These are phyloP conservation scores for Papilio dardanus DNA, from an alignment of 1,140 invertebrate species.

Conservation along the genomic window DNA sequence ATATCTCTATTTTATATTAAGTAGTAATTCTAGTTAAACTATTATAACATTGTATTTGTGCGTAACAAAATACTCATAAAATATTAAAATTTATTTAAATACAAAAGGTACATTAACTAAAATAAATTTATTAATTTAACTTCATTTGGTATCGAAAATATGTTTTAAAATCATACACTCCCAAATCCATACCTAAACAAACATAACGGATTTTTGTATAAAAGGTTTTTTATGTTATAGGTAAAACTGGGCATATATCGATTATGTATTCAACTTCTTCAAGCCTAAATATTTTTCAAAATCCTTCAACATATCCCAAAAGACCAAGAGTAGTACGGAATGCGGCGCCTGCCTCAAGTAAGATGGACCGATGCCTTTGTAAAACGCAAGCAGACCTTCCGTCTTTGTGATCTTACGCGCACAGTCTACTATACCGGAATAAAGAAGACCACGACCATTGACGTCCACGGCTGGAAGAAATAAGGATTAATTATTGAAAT, in stretches of 20 bases:
- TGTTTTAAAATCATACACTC: no score
- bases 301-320: slow-evolving; percentile 91
- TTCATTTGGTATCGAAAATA: background rate
- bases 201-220: no score
- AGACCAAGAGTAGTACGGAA: slow-evolving; percentile 91
- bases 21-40: no score
- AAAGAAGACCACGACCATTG: slow-evolving; percentile 87
- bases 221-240: no score
- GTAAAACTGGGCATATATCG: background rate
- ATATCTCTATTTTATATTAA: no score
- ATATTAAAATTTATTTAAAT: no score
- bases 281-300: slow-evolving; percentile 59
- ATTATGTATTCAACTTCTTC: background rate
- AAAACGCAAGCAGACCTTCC: slow-evolving; percentile 92
- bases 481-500: no score
- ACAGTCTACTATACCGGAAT: slow-evolving; percentile 90
- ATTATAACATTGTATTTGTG: no score
- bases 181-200: no score
- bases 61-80: no score
- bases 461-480: slow-evolving; percentile 84
- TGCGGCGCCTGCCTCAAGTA: slow-evolving; percentile 94
- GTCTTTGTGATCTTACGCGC: slow-evolving; percentile 88
- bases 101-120: no score
- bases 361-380: slow-evolving; percentile 93
- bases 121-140: background rate